Base-by-base conservation (phyloP, 2,888 invertebrate genomes). In the Heterodera filipjevi region DNA sequence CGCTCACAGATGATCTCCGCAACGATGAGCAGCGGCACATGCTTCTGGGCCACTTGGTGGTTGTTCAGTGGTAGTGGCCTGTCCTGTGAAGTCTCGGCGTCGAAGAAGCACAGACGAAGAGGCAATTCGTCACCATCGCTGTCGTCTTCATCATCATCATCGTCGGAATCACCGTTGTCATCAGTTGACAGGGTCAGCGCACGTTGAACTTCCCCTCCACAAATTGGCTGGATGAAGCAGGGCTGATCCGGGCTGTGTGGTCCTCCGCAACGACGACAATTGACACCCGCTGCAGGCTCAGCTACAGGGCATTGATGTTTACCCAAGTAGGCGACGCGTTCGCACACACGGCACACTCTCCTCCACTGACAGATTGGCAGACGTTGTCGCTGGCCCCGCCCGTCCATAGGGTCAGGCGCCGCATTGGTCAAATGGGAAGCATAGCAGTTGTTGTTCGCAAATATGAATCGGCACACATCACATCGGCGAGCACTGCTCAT, bases 221-320 rank as follows among this genome's bases (percentile, higher is more conserved):
- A 14, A 39, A 72, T 14, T 6, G 73, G 73, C 27, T 72, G 73
- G 8, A 72, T 72, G 59, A 39, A 72, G 22, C 73, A 72, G 6
- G 73, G 73, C 10, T 39, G 1, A 22, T 72, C 73, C 12, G 12
- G 16, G 10, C 16, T 44, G 53, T 72, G 73, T 32, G 59, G 59
- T 3, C 49, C 73, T 10, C 19, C 32, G 32, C 49, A 53, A 19
- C 49, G 59, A 19, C 8, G 49, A 32, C 59, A 53, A 16, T 39
- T 39, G 5, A 44, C 30, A 44, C 8, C 44, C 6, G 0, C 46
- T 5, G 68, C 33, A 1, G 32, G 68, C 8, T 16, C 19, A 33
- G 5, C 30, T 5, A 16, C 0, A 8, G 33, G 19, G 27, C 33
- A 68, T 12, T 68, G 68, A 22, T 68, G 68, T 27, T 19, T 35